Evolutionary conservation across 2,888 invertebrate species (phyloP), one percentile per base, ranked within the genome.

Genomic region (Ommatoiulus sabulosus): DNA sequence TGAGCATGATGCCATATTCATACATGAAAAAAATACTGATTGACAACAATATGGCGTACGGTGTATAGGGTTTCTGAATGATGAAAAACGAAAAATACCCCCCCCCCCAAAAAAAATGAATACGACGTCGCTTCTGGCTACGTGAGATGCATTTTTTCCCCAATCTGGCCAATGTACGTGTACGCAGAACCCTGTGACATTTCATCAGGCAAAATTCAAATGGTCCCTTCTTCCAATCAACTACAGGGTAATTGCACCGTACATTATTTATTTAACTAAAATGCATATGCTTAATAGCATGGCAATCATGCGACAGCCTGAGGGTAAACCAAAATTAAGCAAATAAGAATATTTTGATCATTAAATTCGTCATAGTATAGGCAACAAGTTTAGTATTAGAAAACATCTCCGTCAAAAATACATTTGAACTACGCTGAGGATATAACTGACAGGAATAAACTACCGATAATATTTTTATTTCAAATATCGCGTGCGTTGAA

Each of bases 21-120:
- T 35, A 35, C 35, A 35, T 44, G 48, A 86, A 86, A 86, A 86
- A 85, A 44, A 86, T 86, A 86, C 20, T 86, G 86, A 86, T 86
- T 44, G 44, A 86, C 48, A 86, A 46, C 86, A 86, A 86, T 44
- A 80, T 80, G 80, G 43, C 80, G 35, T 35, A 15, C 35, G 1
- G 80, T 80, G 35, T 35, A 80, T 80, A 43, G 12, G 80, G 12
- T 80, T 80, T 35, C 80, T 24, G 15, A 35, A 80, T 80, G 35
- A 80, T 80, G 80, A 80, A 80, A 80, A 80, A 80, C 35, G 80
- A 80, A 80, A 80, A 80, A 12, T 80, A 35, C 35, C n/a, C n/a
- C n/a, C n/a, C n/a, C n/a, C n/a, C 35, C 80, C 24, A 35, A 43
- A 80, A 80, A 24, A 63, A 24, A 43, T 80, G 12, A 80, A 80